A percentile compares a stretch with the other conserved stretches of the same genome.
phyloP scores from a whole-genome alignment of 2,797 vertebrate genomes.

The Arctocebus calabarensis region DNA sequence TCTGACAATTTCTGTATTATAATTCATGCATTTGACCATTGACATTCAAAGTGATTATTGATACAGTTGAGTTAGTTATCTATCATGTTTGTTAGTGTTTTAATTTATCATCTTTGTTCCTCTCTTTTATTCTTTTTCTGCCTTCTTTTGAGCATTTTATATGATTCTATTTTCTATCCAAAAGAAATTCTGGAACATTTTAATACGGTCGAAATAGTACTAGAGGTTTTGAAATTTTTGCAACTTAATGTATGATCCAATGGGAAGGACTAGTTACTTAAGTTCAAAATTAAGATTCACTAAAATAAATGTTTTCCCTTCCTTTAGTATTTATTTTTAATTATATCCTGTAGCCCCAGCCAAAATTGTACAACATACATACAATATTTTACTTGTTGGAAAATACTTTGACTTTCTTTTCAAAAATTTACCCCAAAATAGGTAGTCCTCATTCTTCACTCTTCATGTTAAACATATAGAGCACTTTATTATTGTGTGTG shows the following conservation, averaged over 20 bases:
- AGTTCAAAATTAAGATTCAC: neutral
- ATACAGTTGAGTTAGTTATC: neutral
- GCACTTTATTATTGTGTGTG: neutral
- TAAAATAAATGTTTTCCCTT: neutral
- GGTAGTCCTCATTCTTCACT: neutral
- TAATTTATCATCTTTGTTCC: neutral
- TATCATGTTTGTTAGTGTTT: neutral
- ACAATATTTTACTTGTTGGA: neutral
- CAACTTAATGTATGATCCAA: neutral
- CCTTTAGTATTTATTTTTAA: constrained; percentile 16
- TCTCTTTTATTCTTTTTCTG: neutral
- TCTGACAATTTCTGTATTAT: neutral
- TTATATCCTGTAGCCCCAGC: neutral
- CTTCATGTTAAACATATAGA: neutral
- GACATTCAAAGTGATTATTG: neutral
- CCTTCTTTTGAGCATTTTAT: neutral
- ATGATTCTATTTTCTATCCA: neutral
- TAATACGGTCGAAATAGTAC: neutral
- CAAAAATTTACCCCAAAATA: constrained; percentile 31
- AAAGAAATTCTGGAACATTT: neutral
- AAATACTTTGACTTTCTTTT: constrained; percentile 1
- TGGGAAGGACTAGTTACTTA: neutral
- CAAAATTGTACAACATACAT: neutral
- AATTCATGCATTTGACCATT: neutral
- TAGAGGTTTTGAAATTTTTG: neutral